phyloP scores from a whole-genome alignment of 1,140 invertebrate genomes.

The Microplitis mediator region DNA sequence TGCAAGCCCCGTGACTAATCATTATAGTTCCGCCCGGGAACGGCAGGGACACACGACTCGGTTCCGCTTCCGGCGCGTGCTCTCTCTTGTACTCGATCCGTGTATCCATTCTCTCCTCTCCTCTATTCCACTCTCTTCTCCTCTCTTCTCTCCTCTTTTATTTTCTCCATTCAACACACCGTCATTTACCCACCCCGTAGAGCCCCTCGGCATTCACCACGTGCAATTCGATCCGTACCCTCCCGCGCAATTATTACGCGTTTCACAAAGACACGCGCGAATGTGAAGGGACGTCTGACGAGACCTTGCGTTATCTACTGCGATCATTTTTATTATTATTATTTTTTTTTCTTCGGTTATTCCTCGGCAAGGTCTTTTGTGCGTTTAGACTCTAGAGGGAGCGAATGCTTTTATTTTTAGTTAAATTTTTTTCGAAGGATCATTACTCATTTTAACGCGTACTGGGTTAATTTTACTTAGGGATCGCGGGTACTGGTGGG shows the following conservation, averaged over 20 bases:
- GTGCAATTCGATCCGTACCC: conserved; percentile 36
- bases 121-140: background rate
- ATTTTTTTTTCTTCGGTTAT: background rate
- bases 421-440: no score
- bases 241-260: conserved; percentile 54
- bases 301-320: conserved; percentile 14
- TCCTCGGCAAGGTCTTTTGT: background rate
- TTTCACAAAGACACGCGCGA: conserved; percentile 44
- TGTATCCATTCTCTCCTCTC: background rate
- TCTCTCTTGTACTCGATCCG: conserved; percentile 25
- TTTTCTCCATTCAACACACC: conserved; percentile 11
- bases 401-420: no score
- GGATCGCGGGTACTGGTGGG: no score
- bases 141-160: no score
- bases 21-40: conserved; percentile 62
- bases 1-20: conserved; percentile 60
- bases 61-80: conserved; percentile 63
- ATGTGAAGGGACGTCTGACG: conserved; percentile 20
- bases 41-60: conserved; percentile 61
- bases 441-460: no score
- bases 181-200: conserved; percentile 15
- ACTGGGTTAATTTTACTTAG: no score
- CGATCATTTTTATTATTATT: background rate
- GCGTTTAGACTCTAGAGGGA: background rate
- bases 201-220: conserved; percentile 17